phyloP scores from a whole-genome alignment of 2,113 vertebrate species.

The Arizona elegans region DNA sequence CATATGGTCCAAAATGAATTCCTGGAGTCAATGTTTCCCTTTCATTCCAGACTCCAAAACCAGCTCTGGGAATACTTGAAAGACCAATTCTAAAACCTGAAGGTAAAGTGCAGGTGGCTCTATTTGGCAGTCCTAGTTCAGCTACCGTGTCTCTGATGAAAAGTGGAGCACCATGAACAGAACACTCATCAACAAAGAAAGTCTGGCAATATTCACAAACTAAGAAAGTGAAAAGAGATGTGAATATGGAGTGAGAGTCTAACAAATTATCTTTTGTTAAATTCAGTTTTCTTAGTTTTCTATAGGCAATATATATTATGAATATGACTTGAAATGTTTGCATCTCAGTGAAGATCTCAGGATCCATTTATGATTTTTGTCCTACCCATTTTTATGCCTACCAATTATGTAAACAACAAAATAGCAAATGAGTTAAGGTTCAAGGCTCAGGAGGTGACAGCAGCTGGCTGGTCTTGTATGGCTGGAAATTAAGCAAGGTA shows the following conservation, averaged over 20 bases:
- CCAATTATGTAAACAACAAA: neutral
- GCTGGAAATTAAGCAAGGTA: neutral
- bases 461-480: neutral
- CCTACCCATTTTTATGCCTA: neutral
- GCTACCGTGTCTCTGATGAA: conserved; percentile 74
- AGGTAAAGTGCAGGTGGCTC: conserved; percentile 76
- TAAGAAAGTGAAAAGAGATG: conserved; percentile 35
- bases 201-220: conserved; percentile 78
- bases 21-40: conserved; percentile 66
- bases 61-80: conserved; percentile 73
- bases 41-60: conserved; percentile 80
- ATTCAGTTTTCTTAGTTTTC: neutral
- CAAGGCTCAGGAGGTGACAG: neutral
- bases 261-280: neutral
- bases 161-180: conserved; percentile 60
- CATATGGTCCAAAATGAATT: conserved; percentile 81
- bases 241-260: neutral
- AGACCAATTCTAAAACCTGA: conserved; percentile 72
- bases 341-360: neutral
- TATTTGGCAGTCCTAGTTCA: conserved; percentile 60
- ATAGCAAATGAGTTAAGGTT: neutral
- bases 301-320: neutral
- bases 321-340: neutral
- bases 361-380: neutral
- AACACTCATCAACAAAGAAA: conserved; percentile 71